Conservation (phyloP, 2,888 invertebrate species). For the Frankliniella intonsa region DNA sequence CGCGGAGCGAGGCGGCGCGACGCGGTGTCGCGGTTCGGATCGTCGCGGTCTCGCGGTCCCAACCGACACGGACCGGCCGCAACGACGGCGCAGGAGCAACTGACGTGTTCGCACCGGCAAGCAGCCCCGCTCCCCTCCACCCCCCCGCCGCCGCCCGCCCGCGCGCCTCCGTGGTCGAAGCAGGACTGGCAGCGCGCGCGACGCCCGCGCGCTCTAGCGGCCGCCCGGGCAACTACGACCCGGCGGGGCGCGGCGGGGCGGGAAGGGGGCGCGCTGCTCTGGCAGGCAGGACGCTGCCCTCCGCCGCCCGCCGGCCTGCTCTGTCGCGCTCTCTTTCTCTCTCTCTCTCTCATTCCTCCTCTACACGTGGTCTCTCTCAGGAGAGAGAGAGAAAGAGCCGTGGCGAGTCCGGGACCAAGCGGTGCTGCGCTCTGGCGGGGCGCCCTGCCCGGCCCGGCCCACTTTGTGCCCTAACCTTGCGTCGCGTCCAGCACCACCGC, state of each 20-base stretch:
- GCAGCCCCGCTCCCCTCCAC: background rate
- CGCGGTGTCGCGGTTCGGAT: background rate
- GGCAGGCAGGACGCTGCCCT: background rate
- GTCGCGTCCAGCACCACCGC: too few species aligned
- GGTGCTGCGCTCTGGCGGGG: background rate
- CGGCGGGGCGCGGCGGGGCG: background rate
- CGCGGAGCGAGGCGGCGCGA: background rate
- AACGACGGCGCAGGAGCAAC: background rate
- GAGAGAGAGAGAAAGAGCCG: background rate
- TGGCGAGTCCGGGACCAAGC: slow-evolving; percentile 2
- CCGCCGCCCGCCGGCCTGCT: too few species aligned
- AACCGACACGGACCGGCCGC: slow-evolving; percentile 14
- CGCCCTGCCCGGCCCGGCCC: background rate
- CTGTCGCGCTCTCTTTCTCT: too few species aligned
- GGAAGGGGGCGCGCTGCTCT: background rate
- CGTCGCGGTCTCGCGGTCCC: background rate
- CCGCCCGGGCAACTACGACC: background rate
- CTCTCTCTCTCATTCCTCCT: background rate
- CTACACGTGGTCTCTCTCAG: background rate
- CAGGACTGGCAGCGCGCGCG: background rate
- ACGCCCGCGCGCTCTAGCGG: slow-evolving; percentile 1
- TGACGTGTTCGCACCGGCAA: background rate
- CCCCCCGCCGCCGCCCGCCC: background rate
- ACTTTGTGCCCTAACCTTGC: too few species aligned
- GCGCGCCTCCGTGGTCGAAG: background rate